Base-by-base conservation (phyloP, 2,113 vertebrate species). In the Ameiurus melas region DNA sequence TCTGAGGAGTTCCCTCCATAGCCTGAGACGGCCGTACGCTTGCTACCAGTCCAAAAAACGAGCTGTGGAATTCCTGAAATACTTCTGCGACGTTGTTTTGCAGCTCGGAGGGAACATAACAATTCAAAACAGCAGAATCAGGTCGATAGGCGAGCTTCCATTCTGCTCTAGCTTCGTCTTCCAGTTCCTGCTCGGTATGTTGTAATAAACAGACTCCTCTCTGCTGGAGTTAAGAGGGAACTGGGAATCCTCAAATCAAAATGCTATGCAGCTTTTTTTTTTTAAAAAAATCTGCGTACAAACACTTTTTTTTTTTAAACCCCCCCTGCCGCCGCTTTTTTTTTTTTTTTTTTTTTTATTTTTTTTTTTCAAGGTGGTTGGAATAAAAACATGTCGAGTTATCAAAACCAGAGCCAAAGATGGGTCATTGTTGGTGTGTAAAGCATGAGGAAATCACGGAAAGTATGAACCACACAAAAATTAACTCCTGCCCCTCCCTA, bases 241-340 rank as follows among this genome's bases (percentile, higher is more conserved):
- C 92, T 93, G 94, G 91, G 90, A 93, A 92, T 89, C 66, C 92
- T 95, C 93, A 93, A 91, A 88, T 60, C 88, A 90, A 91, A 88
- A 87, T 36, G 79, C 55, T 87, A 89, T 79, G 89, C 83, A 83
- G 90, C 71, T 89, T 83, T 83, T 57, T 33, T 33, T 22, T 33
- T n/a, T n/a, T n/a, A n/a, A n/a, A n/a, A n/a, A n/a, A n/a, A n/a
- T n/a, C n/a, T n/a, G n/a, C n/a, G n/a, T n/a, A n/a, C n/a, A n/a
- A n/a, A n/a, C n/a, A n/a, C n/a, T n/a, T n/a, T n/a, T n/a, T n/a
- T n/a, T n/a, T n/a, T n/a, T n/a, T n/a, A n/a, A n/a, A n/a, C n/a
- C n/a, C n/a, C n/a, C n/a, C n/a, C n/a, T n/a, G n/a, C n/a, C n/a
- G n/a, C n/a, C n/a, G 90, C 71, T 89, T 83, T 83, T 57, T 33